A percentile compares a stretch with the other conserved stretches of the same genome.
phyloP scores from a whole-genome alignment of 2,888 invertebrate species.

The Fragum sueziense region DNA sequence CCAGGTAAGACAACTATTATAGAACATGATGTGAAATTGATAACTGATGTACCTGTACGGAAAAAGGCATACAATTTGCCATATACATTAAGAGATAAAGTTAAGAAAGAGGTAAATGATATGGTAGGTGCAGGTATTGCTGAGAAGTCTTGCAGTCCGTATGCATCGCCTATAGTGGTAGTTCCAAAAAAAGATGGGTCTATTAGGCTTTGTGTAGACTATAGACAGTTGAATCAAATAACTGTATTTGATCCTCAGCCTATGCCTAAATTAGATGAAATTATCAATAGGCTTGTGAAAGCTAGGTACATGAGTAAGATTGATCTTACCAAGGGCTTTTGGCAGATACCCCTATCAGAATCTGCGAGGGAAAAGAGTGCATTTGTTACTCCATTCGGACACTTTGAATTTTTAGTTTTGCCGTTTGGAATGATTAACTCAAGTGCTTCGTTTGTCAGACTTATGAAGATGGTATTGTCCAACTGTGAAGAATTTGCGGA shows the following conservation, averaged over 20 bases:
- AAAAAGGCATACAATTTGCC: slow-evolving; percentile 25
- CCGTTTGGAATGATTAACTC: too few species aligned
- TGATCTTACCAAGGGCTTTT: slow-evolving; percentile 43
- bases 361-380: too few species aligned
- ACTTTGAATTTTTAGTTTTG: too few species aligned
- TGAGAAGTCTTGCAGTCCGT: slow-evolving; percentile 30
- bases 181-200: slow-evolving; percentile 24
- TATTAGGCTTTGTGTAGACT: slow-evolving; percentile 40
- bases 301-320: slow-evolving; percentile 33
- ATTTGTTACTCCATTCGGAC: too few species aligned
- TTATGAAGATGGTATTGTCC: too few species aligned
- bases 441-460: too few species aligned
- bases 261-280: slow-evolving; percentile 28
- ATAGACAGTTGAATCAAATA: slow-evolving; percentile 36
- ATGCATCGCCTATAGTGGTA: slow-evolving; percentile 23
- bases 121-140: slow-evolving; percentile 33
- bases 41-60: slow-evolving; percentile 2
- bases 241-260: slow-evolving; percentile 44
- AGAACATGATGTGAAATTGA: slow-evolving; percentile 5
- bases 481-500: too few species aligned
- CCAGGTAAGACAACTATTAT: slow-evolving; percentile 1
- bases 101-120: slow-evolving; percentile 11
- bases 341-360: slow-evolving; percentile 30
- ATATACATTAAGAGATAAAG: slow-evolving; percentile 18
- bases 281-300: slow-evolving; percentile 20